Evolutionary conservation across 2,888 invertebrate species (phyloP), one percentile per base, ranked within the genome.

Genomic region (Sthenelais limicola): DNA sequence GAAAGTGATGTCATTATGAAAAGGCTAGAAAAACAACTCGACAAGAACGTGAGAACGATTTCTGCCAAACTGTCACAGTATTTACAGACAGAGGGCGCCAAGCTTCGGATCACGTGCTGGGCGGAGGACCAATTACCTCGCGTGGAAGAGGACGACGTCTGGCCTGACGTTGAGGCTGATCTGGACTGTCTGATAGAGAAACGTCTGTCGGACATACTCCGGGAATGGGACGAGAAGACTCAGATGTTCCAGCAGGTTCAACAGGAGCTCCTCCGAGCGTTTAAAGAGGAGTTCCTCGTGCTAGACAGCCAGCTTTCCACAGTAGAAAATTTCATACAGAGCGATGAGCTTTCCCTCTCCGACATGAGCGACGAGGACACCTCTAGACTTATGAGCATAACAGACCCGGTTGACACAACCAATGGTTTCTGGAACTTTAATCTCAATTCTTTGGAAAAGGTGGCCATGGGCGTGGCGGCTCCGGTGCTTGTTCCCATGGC

Each of bases 261-360:
- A 43, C 49, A 24, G 30, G 72, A 72, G 33, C 49, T 76, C 38
- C 38, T 68, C 33, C 3, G 26, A 5, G 38, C 52, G 0, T 74
- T 76, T 69, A 71, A 74, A 35, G 72, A 76, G 28, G 76, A 76
- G 49, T 76, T 76, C 69, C 54, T 74, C 4, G 56, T 76, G 33
- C 32, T 76, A 2, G 76, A 76, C 47, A 74, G 62, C 48, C 74
- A 76, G 70, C 35, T 76, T 5, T 38, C 32, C 32, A 76, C 52
- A 9, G 69, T 76, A 5, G 76, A 76, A 43, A 75, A 76, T 30
- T 71, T 43, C 56, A 54, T 74, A 12, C 71, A 74, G 62, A 73
- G 73, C 32, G 71, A 73, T 52, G 71, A 71, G 30, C 30, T 71
- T 24, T 75, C 75, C 5, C 62, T 75, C 5, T 67, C 73, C 2